Evolutionary conservation across 2,888 invertebrate species (phyloP).

Genomic region (Plebejus argus): DNA sequence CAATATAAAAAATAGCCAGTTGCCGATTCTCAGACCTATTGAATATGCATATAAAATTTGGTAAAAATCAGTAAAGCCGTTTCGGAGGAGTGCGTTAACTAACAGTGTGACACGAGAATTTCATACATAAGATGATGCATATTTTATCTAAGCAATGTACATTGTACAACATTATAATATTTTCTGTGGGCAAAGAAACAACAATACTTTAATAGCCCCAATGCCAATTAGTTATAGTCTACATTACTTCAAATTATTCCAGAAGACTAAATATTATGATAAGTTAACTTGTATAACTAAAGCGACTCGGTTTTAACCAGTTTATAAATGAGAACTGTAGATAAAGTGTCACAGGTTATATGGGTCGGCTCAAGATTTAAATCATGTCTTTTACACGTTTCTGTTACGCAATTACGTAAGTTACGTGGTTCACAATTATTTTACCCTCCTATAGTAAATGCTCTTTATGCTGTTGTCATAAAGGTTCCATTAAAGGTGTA

Average conservation of each 20-base stretch:
- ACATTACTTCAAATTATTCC: neutral
- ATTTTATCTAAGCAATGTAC: too few species aligned
- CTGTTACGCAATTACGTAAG: neutral
- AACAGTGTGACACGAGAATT: too few species aligned
- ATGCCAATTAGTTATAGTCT: neutral
- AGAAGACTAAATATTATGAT: neutral
- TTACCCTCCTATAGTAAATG: too few species aligned
- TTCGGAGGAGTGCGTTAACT: too few species aligned
- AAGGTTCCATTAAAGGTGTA: too few species aligned
- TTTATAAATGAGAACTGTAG: neutral
- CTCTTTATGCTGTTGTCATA: too few species aligned
- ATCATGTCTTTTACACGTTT: neutral
- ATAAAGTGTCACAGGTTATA: constrained; percentile 10
- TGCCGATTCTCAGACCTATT: too few species aligned
- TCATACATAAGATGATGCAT: too few species aligned
- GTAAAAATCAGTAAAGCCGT: too few species aligned
- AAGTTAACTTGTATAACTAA: constrained; percentile 15
- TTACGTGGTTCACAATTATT: neutral
- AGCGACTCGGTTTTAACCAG: neutral
- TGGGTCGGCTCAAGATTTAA: neutral
- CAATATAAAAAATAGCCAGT: too few species aligned
- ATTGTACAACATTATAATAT: too few species aligned
- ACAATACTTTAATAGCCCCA: neutral
- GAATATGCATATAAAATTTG: too few species aligned
- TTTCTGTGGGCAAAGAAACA: neutral